A percentile compares a stretch with the other conserved stretches of the same genome.
phyloP scores from a whole-genome alignment of 2,113 vertebrate species.

The Ondatra zibethicus region DNA sequence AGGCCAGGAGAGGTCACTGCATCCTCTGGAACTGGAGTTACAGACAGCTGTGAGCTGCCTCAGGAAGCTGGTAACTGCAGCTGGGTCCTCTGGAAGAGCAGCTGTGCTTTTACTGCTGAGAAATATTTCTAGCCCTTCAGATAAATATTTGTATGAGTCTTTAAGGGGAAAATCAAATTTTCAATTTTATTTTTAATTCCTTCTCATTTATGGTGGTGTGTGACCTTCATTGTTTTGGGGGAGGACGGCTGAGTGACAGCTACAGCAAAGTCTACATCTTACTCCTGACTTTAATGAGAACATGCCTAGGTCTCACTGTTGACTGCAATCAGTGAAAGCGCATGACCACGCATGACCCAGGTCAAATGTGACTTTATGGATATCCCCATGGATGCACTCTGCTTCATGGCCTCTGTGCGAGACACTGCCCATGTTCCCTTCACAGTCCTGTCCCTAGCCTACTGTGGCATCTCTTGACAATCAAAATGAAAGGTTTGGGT shows the following conservation, averaged over 20 bases:
- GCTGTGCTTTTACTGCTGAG: too few relatives aligned
- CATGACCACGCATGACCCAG: fast-evolving
- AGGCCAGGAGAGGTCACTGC: not conserved
- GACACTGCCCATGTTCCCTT: not conserved
- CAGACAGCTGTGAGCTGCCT: not conserved
- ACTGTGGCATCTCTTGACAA: not conserved
- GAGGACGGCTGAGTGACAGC: not conserved
- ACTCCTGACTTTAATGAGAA: not conserved
- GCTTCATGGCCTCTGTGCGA: not conserved
- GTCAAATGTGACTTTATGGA: not conserved
- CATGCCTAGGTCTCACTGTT: not conserved
- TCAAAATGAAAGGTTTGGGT: too few relatives aligned
- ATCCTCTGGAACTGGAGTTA: not conserved
- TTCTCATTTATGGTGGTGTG: not conserved
- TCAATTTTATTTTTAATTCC: not conserved
- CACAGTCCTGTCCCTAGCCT: fast-evolving
- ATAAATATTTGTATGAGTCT: not conserved
- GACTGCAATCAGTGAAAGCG: not conserved
- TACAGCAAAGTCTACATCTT: not conserved
- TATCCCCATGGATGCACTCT: fast-evolving
- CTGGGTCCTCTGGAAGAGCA: not conserved
- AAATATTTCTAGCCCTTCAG: not conserved
- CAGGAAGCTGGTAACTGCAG: not conserved
- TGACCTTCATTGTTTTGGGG: not conserved
- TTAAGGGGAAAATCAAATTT: not conserved